phyloP scores from a whole-genome alignment of 1,140 invertebrate species.

The Homarus americanus region DNA sequence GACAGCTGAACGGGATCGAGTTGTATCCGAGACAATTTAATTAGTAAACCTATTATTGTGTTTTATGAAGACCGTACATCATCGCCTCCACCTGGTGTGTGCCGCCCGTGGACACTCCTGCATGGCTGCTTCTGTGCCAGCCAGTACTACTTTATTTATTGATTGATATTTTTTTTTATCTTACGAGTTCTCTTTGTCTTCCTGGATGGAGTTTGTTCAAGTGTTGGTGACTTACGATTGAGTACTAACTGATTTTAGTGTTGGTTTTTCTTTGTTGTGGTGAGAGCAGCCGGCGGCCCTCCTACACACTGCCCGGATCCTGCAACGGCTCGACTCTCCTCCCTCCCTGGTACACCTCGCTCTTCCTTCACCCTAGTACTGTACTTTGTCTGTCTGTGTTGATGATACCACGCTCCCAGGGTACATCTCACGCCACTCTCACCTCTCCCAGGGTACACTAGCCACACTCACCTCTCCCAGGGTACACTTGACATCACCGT shows the following conservation, averaged over 20 bases:
- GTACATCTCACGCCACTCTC: too few relatives aligned
- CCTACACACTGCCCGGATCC: slow-evolving; percentile 29
- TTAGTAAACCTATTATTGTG: too few relatives aligned
- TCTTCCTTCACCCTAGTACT: neutral
- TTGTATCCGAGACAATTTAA: too few relatives aligned
- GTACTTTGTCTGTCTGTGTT: too few relatives aligned
- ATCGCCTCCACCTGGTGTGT: neutral
- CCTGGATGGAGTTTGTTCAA: neutral
- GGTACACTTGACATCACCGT: neutral
- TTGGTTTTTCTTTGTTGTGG: slow-evolving; percentile 31
- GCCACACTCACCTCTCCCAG: too few relatives aligned
- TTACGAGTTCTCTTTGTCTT: too few relatives aligned
- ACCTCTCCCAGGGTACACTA: too few relatives aligned
- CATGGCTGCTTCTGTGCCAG: neutral
- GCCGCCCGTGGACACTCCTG: neutral
- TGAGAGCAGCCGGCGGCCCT: slow-evolving; percentile 20
- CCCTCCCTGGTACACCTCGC: neutral
- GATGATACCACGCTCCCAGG: neutral
- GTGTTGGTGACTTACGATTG: neutral
- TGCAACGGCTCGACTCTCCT: slow-evolving; percentile 20
- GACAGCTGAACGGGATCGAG: too few relatives aligned
- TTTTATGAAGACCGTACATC: too few relatives aligned
- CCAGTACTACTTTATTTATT: neutral
- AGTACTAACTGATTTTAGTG: slow-evolving; percentile 17
- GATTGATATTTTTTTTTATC: too few relatives aligned